Percentiles rank a stretch among this genome's conserved stretches.
phyloP scores from a whole-genome alignment of 2,888 invertebrate species.

The Neria commutata region DNA sequence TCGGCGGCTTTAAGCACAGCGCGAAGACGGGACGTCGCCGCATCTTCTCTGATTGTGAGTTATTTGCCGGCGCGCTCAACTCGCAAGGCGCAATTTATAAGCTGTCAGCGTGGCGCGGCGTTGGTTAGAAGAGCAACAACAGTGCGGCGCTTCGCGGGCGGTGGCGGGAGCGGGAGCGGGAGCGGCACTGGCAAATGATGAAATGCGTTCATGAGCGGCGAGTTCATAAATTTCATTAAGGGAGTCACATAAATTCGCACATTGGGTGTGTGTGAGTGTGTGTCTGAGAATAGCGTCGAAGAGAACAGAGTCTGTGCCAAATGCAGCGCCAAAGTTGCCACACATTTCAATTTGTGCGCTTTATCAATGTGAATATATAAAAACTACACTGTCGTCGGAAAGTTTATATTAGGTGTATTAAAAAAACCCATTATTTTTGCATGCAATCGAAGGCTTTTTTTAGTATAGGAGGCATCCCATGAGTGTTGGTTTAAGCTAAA shows the following conservation, averaged over 20 bases:
- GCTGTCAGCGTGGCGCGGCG: not conserved
- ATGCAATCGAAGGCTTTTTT: no score
- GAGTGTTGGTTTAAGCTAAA: no score
- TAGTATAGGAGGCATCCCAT: no score
- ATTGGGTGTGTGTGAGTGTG: conserved; percentile 7
- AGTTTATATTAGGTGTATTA: no score
- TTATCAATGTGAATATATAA: no score
- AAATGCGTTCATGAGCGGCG: conserved; percentile 19
- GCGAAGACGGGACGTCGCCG: not conserved
- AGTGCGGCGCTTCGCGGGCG: not conserved
- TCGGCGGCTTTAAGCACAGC: not conserved
- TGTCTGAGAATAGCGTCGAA: conserved; percentile 6
- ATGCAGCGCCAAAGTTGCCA: not conserved
- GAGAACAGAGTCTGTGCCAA: no score
- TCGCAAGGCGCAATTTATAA: not conserved
- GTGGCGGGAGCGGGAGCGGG: no score
- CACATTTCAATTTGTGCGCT: no score
- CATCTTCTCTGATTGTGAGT: conserved; percentile 12
- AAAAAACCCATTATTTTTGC: no score
- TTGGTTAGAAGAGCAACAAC: not conserved
- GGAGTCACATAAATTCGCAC: conserved; percentile 18
- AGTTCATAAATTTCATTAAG: conserved; percentile 26
- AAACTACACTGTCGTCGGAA: no score
- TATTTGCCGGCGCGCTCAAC: not conserved
- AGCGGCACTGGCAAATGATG: conserved; percentile 9